Base-by-base conservation (phyloP, 2,797 vertebrate genomes). In the Enteromius anoplus region DNA sequence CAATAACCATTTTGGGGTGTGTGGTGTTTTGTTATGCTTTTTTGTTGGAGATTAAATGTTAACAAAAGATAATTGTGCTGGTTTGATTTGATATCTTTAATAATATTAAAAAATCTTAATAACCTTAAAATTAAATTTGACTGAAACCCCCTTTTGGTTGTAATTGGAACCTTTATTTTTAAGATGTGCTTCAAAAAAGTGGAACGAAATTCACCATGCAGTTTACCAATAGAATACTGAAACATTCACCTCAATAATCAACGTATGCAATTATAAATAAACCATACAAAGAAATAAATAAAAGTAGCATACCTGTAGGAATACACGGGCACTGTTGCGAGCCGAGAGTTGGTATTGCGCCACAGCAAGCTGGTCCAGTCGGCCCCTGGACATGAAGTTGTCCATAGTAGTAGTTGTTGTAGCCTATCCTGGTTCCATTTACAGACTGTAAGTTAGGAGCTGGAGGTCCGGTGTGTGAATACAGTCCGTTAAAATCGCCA, bases 341-440 rank as follows among this genome's bases (percentile, higher is more conserved):
- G 34, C 96, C 93, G 87, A 98, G 92, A 14, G 96, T 93, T 19
- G 95, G 93, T 85, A 98, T 91, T 0, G 97, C 93, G 66, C 96
- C 95, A 88, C 98, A 99, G 92, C 97, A 99, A 19, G 96, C 92
- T 65, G 97, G 96, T 23, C 95, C 96, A 84, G 95, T 93, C 14
- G 96, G 92, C 49, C 95, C 95, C 89, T 97, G 97, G 85, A 98
- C 95, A 88, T 98, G 97, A 85, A 98, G 94, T 90, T 98, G 97
- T 89, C 97, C 97, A 91, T 98, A 98, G 92, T 97, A 99, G 90
- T 97, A 99, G 93, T 96, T 95, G 93, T 94, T 96, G 93, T 97
- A 98, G 93, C 96, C 96, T 17, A 98, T 92, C 78, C 97, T 92
- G 47, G 96, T 95, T 77, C 96, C 94, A 75, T 91, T 94, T 42